Conservation (phyloP, 2,113 vertebrate species). For the Pagrus major region DNA sequence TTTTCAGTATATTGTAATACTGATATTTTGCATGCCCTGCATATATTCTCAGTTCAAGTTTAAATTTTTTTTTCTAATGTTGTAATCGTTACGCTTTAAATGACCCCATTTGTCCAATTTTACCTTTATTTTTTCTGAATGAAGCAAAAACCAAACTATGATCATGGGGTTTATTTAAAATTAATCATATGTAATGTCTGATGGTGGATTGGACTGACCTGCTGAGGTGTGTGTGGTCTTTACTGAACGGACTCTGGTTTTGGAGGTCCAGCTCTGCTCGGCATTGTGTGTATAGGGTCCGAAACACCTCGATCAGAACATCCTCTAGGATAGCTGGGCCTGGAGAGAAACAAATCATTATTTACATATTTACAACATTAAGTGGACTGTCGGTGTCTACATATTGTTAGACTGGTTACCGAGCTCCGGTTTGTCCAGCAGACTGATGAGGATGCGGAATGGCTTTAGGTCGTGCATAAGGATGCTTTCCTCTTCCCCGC, state of each 20-base stretch:
- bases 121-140: not conserved
- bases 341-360: slow-evolving; percentile 62
- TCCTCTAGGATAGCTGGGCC: slow-evolving; percentile 98
- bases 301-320: slow-evolving; percentile 97
- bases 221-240: slow-evolving; percentile 97
- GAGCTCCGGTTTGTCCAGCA: slow-evolving; percentile 98
- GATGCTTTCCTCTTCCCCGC: slow-evolving; percentile 92
- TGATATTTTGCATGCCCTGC: not conserved
- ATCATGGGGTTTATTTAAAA: not conserved
- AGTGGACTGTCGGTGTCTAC: not conserved
- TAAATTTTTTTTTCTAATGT: not conserved
- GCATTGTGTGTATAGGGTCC: slow-evolving; percentile 94
- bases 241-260: slow-evolving; percentile 92
- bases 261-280: slow-evolving; percentile 94
- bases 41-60: not conserved
- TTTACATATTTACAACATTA: not conserved
- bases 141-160: not conserved
- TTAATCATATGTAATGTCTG: not conserved
- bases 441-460: slow-evolving; percentile 98
- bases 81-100: not conserved
- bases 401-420: slow-evolving; percentile 81
- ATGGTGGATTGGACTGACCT: slow-evolving; percentile 83
- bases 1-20: not conserved
- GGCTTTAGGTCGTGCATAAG: slow-evolving; percentile 98
- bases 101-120: not conserved